Base-by-base conservation (phyloP, 2,888 invertebrate genomes). In the Harpalus rufipes region DNA sequence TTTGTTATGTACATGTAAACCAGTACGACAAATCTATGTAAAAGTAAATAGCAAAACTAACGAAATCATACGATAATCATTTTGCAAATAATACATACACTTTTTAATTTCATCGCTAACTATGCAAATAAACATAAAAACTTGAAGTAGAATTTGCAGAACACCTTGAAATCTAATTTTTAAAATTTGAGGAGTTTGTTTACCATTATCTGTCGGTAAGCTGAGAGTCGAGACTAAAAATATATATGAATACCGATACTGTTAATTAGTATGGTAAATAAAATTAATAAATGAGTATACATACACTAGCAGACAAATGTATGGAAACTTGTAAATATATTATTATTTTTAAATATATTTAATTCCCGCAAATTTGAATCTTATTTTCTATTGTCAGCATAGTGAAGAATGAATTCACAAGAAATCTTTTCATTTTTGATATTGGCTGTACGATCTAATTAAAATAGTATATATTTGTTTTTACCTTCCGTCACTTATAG, bases 111-210 rank as follows among this genome's bases (percentile, higher is more conserved):
- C 18, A 7, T 2, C 8, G 59, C 16, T 59, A 16, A 16, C 16
- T 8, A 59, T 59, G 59, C 59, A 59, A 59, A 59, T 59, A 16
- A 59, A 59, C 18, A 18, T 6, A 8, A 16, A 16, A 59, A 59
- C 14, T 59, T 16, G 32, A 14, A 14, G 16, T 16, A 16, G n/a
- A 59, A 18, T 16, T 59, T 59, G 10, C 5, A 56, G 56, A 56
- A 56, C n/a, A 59, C 59, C 59, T 59, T 59, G 59, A 59, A 59
- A 16, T 16, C 14, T 16, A 59, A 59, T 59, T 59, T 59, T 59
- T 59, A 18, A 5, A 16, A 16, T 16, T 59, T 18, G 18, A 59
- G 16, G 18, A 59, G 59, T 59, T 4, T 59, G 59, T 59, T 59
- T 59, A 59, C 16, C 7, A 18, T 21, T 21, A 21, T 21, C 21